Percentiles rank a stretch among this genome's conserved stretches.
phyloP scores from a whole-genome alignment of 2,113 vertebrate species.

The Thryonomys swinderianus region DNA sequence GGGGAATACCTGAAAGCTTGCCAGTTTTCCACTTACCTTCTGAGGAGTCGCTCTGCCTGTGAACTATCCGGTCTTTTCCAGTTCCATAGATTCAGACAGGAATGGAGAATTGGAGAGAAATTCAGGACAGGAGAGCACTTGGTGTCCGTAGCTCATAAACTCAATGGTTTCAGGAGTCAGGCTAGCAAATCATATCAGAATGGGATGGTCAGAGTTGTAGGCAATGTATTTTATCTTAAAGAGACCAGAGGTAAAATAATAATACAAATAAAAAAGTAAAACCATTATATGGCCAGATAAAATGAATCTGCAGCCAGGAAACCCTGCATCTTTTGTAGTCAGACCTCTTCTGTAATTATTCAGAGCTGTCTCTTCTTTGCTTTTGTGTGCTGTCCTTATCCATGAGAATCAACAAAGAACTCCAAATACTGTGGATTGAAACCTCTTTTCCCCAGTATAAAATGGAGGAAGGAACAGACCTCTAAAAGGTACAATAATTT shows the following conservation, averaged over 20 bases:
- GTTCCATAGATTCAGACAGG: background rate
- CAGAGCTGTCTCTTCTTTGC: background rate
- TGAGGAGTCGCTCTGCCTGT: background rate
- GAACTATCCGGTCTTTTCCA: conserved; percentile 13
- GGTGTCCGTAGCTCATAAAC: background rate
- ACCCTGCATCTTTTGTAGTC: background rate
- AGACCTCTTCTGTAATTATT: background rate
- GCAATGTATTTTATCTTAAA: background rate
- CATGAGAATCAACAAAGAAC: background rate
- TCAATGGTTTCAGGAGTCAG: background rate
- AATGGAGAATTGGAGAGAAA: conserved; percentile 30
- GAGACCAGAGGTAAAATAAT: conserved; percentile 19
- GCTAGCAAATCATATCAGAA: background rate
- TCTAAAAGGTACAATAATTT: background rate
- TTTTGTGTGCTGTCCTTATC: background rate
- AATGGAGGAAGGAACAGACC: background rate
- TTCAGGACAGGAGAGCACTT: background rate
- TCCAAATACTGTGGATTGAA: background rate
- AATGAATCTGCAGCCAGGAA: conserved; percentile 12
- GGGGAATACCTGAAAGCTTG: background rate
- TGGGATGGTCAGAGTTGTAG: background rate
- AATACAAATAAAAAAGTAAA: background rate
- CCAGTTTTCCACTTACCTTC: background rate
- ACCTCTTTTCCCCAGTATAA: background rate
- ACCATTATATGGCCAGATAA: background rate